Percentiles rank a stretch among this genome's conserved stretches.
Evolutionary conservation across 2,797 vertebrate genomes (phyloP).

Genomic region (Cuniculus paca): DNA sequence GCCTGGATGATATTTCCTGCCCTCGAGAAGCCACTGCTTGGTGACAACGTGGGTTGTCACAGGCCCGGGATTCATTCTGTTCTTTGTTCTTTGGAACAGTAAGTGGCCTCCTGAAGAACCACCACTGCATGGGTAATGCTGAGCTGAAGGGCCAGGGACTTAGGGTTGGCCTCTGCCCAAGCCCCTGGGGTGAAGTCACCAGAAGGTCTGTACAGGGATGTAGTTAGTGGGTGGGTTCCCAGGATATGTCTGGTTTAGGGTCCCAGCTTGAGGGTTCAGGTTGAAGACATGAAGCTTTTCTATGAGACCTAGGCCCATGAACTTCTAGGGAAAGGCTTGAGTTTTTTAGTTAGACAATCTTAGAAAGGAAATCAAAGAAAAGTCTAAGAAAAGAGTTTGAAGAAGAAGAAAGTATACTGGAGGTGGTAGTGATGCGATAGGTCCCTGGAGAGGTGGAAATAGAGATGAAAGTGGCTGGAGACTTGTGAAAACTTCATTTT

Average conservation of each 20-base stretch:
- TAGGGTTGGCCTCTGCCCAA: neutral
- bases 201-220: neutral
- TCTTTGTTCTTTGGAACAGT: neutral
- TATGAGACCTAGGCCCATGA: neutral
- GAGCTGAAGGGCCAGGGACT: neutral
- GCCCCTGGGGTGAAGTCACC: neutral
- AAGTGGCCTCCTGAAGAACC: neutral
- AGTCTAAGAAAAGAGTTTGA: neutral
- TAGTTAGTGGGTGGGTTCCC: neutral
- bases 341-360: neutral
- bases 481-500: neutral
- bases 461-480: neutral
- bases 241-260: neutral
- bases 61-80: neutral
- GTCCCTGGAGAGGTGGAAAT: neutral
- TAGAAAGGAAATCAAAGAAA: neutral
- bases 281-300: neutral
- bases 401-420: neutral
- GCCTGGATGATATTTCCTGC: neutral
- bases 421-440: neutral
- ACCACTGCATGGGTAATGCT: neutral
- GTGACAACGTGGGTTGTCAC: accelerated
- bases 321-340: neutral
- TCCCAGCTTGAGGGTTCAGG: neutral
- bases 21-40: neutral